phyloP scores from a whole-genome alignment of 1,140 invertebrate genomes.

The Delia radicum region DNA sequence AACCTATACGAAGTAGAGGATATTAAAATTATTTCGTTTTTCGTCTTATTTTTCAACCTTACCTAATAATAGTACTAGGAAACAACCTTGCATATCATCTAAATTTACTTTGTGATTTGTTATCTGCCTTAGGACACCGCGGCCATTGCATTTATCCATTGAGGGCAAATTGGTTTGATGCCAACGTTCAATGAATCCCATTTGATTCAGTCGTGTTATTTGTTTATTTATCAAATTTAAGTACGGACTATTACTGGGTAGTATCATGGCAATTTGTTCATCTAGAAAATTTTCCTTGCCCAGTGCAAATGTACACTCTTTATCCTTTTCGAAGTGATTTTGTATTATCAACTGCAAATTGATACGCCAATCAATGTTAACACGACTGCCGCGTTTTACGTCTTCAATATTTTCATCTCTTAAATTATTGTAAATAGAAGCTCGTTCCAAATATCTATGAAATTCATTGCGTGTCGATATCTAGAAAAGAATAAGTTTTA shows the following conservation, averaged over 20 bases:
- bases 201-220: conserved; percentile 76
- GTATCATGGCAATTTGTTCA: conserved; percentile 75
- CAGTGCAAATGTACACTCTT: conserved; percentile 47
- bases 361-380: conserved; percentile 79
- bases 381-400: conserved; percentile 67
- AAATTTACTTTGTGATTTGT: conserved; percentile 83
- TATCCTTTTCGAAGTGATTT: conserved; percentile 48
- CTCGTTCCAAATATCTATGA: conserved; percentile 47
- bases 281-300: conserved; percentile 72
- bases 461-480: conserved; percentile 42
- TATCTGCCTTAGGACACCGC: conserved; percentile 63
- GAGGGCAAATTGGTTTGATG: conserved; percentile 72
- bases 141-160: conserved; percentile 72
- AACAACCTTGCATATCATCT: conserved; percentile 83
- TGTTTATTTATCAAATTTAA: conserved; percentile 65
- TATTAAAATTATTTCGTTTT: neutral
- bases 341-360: conserved; percentile 62
- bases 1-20: conserved; percentile 24
- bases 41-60: neutral
- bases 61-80: conserved; percentile 45
- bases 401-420: conserved; percentile 60
- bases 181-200: conserved; percentile 84
- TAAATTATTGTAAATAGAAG: conserved; percentile 58
- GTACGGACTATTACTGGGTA: conserved; percentile 74
- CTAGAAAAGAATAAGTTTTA: conserved; percentile 20